Percentiles rank a stretch among this genome's conserved stretches.
Evolutionary conservation across 2,797 vertebrate species (phyloP).

Genomic region (Sylvia borin): DNA sequence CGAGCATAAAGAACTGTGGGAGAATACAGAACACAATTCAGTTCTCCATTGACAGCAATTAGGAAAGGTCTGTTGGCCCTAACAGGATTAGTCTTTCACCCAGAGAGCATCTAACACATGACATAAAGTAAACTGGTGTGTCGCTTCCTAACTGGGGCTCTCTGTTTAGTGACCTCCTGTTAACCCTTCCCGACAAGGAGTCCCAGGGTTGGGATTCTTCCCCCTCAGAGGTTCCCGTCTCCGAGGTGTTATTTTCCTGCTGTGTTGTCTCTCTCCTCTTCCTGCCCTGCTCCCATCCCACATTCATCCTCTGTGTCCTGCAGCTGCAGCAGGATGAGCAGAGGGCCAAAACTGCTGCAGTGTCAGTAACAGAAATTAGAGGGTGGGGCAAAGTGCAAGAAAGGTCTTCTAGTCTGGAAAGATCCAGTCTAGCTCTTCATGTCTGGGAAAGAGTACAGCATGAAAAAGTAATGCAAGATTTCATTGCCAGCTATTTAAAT

Average conservation of each 20-base stretch:
- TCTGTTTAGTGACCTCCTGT: not conserved
- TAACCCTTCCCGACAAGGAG: not conserved
- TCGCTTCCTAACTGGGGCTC: not conserved
- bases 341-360: not conserved
- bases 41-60: not conserved
- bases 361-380: not conserved
- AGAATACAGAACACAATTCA: not conserved
- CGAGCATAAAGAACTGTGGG: not conserved
- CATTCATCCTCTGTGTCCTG: not conserved
- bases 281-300: not conserved
- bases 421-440: not conserved
- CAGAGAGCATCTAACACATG: not conserved
- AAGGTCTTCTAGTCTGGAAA: not conserved
- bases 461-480: not conserved
- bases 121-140: not conserved
- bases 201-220: not conserved
- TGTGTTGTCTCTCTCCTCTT: not conserved
- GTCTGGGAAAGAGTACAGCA: not conserved
- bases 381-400: not conserved
- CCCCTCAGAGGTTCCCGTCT: not conserved
- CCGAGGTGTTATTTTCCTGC: not conserved
- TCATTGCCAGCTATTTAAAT: not conserved
- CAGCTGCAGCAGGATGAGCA: not conserved
- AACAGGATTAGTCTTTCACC: constrained; percentile 28
- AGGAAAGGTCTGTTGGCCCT: constrained; percentile 12